These are phyloP conservation scores for Lates calcarifer DNA, from an alignment of 2,113 vertebrate genomes.

Conservation along the genomic window DNA sequence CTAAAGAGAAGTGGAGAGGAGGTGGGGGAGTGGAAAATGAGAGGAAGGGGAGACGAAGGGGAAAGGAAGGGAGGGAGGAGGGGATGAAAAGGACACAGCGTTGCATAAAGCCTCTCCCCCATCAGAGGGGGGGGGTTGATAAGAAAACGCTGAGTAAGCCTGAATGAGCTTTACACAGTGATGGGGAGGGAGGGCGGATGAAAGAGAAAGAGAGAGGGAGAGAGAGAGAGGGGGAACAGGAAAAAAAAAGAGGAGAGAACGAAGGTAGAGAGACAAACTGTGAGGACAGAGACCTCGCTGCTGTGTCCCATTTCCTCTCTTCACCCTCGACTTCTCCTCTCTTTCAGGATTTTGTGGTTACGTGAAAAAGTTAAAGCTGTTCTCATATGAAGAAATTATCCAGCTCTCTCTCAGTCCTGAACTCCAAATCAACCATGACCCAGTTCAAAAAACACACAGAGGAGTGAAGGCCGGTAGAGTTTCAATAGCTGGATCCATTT, in stretches of 20 bases:
- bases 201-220: neutral
- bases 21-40: neutral
- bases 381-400: neutral
- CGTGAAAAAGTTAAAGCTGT: neutral
- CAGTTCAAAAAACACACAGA: neutral
- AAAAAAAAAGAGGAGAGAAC: neutral
- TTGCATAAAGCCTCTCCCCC: conserved; percentile 35
- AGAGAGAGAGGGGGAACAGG: neutral
- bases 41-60: too few species aligned
- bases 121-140: conserved; percentile 31
- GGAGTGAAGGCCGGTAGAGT: too few species aligned
- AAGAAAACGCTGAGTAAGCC: conserved; percentile 70
- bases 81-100: conserved; percentile 27
- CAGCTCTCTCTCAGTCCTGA: neutral
- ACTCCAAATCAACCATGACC: neutral
- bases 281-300: conserved; percentile 13
- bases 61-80: too few species aligned
- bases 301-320: neutral
- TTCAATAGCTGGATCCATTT: too few species aligned
- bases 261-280: conserved; percentile 1
- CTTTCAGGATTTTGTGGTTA: neutral
- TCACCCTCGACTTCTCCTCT: neutral
- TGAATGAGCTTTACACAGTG: conserved; percentile 30
- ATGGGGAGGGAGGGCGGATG: conserved; percentile 1
- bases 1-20: neutral